These are phyloP conservation scores for Aleiodes leptofemur DNA, from an alignment of 2,888 invertebrate species.

Conservation along the genomic window DNA sequence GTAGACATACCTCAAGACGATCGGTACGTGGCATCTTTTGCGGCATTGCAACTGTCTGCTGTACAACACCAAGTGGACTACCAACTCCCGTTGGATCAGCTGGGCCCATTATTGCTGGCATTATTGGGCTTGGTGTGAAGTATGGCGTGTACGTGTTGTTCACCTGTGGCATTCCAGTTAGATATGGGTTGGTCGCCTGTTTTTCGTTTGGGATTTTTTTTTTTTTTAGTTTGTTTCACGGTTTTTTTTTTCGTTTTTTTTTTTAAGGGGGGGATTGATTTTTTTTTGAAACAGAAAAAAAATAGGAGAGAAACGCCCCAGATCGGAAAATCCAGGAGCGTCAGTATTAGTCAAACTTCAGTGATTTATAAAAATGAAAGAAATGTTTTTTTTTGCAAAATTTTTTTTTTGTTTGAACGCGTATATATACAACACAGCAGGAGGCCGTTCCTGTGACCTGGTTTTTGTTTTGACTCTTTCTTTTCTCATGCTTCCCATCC, in stretches of 20 bases:
- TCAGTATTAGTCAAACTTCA: conserved; percentile 58
- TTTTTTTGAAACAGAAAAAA: conserved; percentile 24
- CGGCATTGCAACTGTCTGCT: conserved; percentile 90
- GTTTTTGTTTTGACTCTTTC: neutral
- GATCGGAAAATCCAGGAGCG: conserved; percentile 64
- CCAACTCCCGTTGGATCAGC: conserved; percentile 85
- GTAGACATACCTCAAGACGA: conserved; percentile 93
- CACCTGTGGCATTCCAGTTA: conserved; percentile 92
- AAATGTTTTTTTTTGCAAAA: neutral
- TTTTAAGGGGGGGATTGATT: too few species aligned
- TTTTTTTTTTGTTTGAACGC: neutral
- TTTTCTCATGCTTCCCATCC: conserved; percentile 29
- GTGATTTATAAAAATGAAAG: conserved; percentile 30
- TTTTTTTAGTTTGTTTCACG: neutral
- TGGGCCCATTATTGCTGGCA: conserved; percentile 92
- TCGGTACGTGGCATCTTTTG: conserved; percentile 97
- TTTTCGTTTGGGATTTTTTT: conserved; percentile 47
- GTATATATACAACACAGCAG: conserved; percentile 12
- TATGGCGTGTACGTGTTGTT: conserved; percentile 94
- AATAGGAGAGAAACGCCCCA: conserved; percentile 58
- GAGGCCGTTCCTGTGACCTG: conserved; percentile 28
- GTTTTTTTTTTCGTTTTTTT: too few species aligned
- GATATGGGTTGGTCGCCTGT: conserved; percentile 93
- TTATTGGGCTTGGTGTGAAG: conserved; percentile 91
- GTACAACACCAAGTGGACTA: conserved; percentile 89